Base-by-base conservation (phyloP, 2,113 vertebrate genomes). In the Lota lota region DNA sequence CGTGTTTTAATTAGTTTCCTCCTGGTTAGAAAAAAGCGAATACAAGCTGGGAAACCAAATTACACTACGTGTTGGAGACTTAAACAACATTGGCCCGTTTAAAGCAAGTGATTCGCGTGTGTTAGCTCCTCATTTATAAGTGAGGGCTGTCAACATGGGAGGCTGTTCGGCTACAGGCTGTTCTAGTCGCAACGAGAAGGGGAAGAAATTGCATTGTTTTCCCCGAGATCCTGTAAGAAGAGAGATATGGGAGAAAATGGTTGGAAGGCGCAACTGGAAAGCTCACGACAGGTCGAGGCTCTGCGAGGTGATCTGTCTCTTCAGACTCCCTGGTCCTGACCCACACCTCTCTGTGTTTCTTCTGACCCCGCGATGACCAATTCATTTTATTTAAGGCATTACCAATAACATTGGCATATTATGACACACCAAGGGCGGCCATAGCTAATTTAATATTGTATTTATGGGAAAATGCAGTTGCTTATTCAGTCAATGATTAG, bases 121-220 rank as follows among this genome's bases (percentile, higher is more conserved):
- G 62, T 47, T 36, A 19, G 62, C 62, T 36, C 62, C 40, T 47
- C 40, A 33, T 33, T 33, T 3, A 33, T 19, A 14, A 22, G 22
- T 61, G 18, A 47, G 18, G 28, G 6, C 22, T 50, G 36, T 50
- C 64, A 66, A 24, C 51, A 66, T 66, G 64, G 64, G 64, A 40
- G 64, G 64, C 12, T 66, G 64, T 12, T 66, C 64, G 33, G 64
- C 64, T 18, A n/a, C 64, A 12, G 64, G 64, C 47, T 66, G 64
- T n/a, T 66, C 64, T 5, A 66, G 64, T 24, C 64, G 64, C 50
- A 66, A 66, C 64, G 64, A 66, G 22, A 66, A 66, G 51, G 64
- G 64, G 7, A 66, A 66, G 64, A 66, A 66, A n/a, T 11, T 66
- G 21, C 64, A 66, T 10, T 54, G 51, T 54, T 66, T 66, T 47